Base-by-base conservation (phyloP, 2,113 vertebrate species). In the Trinectes maculatus region DNA sequence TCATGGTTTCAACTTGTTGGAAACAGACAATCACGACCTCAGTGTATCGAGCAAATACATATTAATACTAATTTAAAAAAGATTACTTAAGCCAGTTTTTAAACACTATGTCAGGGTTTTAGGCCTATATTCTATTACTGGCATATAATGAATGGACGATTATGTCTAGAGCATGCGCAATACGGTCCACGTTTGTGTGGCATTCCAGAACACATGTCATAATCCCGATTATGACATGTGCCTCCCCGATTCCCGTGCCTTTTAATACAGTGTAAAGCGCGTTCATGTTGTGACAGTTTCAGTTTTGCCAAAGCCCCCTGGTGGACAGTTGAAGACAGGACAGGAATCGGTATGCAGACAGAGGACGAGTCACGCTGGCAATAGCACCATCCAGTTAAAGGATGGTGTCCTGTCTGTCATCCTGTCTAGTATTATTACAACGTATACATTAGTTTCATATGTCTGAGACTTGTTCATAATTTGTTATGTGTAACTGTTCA, bases 281-380 rank as follows among this genome's bases (percentile, higher is more conserved):
- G 8, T 7, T 16, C 19, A 34, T 11, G 28, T 28, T 42, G n/a
- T 25, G 8, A 5, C 13, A 25, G 18, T 13, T 37, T 16, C 16
- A n/a, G 0, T 36, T 48, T 40, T 13, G 1, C 6, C 26, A 36
- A 69, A 68, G 74, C 85, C 87, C 81, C 69, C 87, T 87, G 48
- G 74, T 81, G 87, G 85, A 44, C 33, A 66, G 19, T n/a, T 18
- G 9, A 11, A 6, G 34, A 7, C 4, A 61, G 1, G 10, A 49
- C 34, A n/a, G 16, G 26, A 15, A 7, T 1, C 10, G 16, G 15
- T 24, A 8, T n/a, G 40, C 16, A 18, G 3, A 2, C 1, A 37
- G 25, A 33, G 28, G 18, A 28, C 28, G 61, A 51, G 16, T 16
- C 3, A n/a, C 9, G 6, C 1, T 44, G 22, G 9, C 34, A 2